Evolutionary conservation across 2,797 vertebrate species (phyloP), one percentile per base, ranked within the genome.

Genomic region (Psittacula derbiana): DNA sequence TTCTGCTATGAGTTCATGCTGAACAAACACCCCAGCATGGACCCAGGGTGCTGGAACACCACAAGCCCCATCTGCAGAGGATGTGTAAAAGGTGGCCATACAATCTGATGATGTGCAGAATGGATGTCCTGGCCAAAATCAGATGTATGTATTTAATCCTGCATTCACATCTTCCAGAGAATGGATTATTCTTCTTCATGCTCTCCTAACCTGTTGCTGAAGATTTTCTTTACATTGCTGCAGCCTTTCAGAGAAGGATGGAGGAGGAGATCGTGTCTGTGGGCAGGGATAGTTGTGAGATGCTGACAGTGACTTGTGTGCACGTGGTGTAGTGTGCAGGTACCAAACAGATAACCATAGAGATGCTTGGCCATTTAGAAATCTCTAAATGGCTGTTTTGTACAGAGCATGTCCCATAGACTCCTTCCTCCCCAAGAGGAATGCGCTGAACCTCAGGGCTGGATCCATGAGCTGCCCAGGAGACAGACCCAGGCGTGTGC

Each of bases 321-420:
- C 4, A 4, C 10, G 5, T 23, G 57, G 11, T 5, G 44, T 5
- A 2, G 40, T 0, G 1, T 12, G 31, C 72, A 11, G 61, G 16
- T 17, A 14, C 41, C 9, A 13, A 28, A 2, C 60, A n/a, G 72
- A 12, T 4, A 8, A 18, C 52, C 14, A 3, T 14, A 2, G 6
- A 8, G 20, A 28, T 5, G 27, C 15, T 10, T 23, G 67, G 33
- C 14, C 6, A 2, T 20, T 30, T 27, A 28, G 69, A 49, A 53
- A n/a, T 8, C 41, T 44, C 23, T 24, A 15, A 9, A 0, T 1
- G 36, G 27, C 31, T 82, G 58, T 20, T 76, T 8, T 33, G 36
- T 23, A 12, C 40, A 3, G 11, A 4, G 23, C 0, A 1, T 18
- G n/a, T 31, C 15, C 61, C 0, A 0, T 4, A 9, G 58, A 11